A percentile compares a stretch with the other conserved stretches of the same genome.
Evolutionary conservation across 2,888 invertebrate species (phyloP).

Genomic region (Platycnemis pennipes): DNA sequence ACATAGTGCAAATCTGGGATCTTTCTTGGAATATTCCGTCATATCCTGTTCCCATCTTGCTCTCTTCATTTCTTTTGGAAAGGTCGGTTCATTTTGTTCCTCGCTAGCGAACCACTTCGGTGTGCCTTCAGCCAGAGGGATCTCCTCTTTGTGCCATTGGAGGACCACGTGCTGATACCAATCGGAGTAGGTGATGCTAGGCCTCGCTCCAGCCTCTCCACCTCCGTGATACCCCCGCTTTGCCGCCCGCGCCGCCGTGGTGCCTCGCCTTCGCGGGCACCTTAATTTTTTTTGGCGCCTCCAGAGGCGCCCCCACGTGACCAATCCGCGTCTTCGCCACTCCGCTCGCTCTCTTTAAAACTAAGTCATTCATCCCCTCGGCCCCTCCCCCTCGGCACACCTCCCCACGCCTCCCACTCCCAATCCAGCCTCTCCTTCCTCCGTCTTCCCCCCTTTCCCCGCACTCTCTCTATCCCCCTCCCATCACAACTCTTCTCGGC

Average conservation of each 20-base stretch:
- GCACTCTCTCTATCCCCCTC: background rate
- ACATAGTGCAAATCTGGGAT: too few relatives aligned
- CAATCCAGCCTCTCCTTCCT: background rate
- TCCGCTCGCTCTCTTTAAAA: conserved; percentile 12
- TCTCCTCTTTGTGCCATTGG: too few relatives aligned
- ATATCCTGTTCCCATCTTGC: too few relatives aligned
- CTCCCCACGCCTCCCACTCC: conserved; percentile 19
- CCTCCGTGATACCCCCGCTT: background rate
- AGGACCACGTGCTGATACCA: too few relatives aligned
- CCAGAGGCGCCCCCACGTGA: conserved; percentile 24
- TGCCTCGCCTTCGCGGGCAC: background rate
- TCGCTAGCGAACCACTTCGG: too few relatives aligned
- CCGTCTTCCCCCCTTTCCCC: too few relatives aligned
- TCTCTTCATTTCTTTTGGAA: too few relatives aligned
- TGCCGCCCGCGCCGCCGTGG: background rate
- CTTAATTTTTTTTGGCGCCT: conserved; percentile 11
- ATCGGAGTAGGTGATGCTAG: too few relatives aligned
- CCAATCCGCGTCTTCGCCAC: conserved; percentile 24
- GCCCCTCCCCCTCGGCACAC: background rate
- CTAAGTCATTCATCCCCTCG: conserved; percentile 46
- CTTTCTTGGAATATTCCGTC: too few relatives aligned
- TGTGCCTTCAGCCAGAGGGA: too few relatives aligned
- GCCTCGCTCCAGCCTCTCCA: background rate
- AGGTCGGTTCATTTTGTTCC: too few relatives aligned
- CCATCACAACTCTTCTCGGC: background rate